Percentiles rank a stretch among this genome's conserved stretches.
Evolutionary conservation across 2,888 invertebrate genomes (phyloP).

Genomic region (Sinelater perroti): DNA sequence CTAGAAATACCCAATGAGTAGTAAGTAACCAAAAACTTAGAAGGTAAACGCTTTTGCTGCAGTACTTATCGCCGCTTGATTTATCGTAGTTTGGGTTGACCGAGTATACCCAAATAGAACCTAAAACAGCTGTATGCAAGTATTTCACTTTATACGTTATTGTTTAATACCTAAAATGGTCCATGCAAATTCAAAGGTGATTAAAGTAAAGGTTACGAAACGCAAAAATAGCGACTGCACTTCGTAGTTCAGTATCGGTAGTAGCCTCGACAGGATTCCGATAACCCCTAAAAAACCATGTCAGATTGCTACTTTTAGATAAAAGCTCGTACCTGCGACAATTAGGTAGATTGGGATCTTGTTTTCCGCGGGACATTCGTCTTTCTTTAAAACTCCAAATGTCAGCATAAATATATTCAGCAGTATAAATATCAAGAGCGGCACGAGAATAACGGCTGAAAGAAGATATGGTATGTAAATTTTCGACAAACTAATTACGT

Average conservation of each 20-base stretch:
- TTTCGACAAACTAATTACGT: no score
- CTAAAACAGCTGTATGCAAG: constrained; percentile 8
- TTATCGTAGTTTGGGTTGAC: constrained; percentile 18
- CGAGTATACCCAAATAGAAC: constrained; percentile 31
- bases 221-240: constrained; percentile 5
- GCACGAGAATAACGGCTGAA: constrained; percentile 11
- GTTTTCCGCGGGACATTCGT: constrained; percentile 25
- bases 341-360: constrained; percentile 28
- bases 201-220: constrained; percentile 12
- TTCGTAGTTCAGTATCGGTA: constrained; percentile 29
- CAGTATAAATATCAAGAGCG: neutral
- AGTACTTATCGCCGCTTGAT: neutral
- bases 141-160: constrained; percentile 3
- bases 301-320: neutral
- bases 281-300: constrained; percentile 18
- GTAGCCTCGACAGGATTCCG: constrained; percentile 25
- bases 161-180: constrained; percentile 33
- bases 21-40: constrained; percentile 27
- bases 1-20: constrained; percentile 25
- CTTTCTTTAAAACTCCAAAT: constrained; percentile 21
- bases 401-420: constrained; percentile 25
- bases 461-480: no score
- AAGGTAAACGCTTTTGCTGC: constrained; percentile 22
- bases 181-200: constrained; percentile 30
- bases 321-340: constrained; percentile 24